These are phyloP conservation scores for Lophotriccus pileatus DNA, from an alignment of 2,797 vertebrate species.

Conservation along the genomic window DNA sequence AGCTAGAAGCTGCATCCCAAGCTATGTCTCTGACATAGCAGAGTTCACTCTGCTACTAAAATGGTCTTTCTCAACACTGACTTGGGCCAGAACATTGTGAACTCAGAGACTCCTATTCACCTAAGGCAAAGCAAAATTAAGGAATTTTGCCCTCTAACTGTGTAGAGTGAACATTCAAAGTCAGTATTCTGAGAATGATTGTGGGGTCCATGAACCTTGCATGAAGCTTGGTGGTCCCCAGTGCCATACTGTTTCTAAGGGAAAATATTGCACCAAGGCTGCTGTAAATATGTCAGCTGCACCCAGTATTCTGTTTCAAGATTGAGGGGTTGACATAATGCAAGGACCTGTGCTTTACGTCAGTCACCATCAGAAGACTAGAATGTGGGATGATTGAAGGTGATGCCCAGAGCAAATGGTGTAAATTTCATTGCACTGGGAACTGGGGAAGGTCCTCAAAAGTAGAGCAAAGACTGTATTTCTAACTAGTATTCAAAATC, in stretches of 20 bases:
- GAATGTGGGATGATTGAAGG: background rate
- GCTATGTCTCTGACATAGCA: background rate
- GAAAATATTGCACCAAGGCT: background rate
- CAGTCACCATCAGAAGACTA: background rate
- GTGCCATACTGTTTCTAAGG: background rate
- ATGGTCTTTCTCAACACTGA: background rate
- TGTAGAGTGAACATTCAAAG: background rate
- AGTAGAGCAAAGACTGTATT: background rate
- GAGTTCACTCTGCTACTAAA: background rate
- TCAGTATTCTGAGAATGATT: background rate
- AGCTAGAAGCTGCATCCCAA: background rate
- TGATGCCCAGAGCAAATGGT: background rate
- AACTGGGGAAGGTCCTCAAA: background rate
- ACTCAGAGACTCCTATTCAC: background rate
- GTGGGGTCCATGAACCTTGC: background rate
- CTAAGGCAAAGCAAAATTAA: background rate
- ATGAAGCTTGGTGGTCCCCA: rapidly evolving
- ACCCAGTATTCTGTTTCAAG: background rate
- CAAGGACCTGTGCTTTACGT: rapidly evolving
- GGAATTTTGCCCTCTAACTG: background rate
- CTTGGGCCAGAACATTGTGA: background rate
- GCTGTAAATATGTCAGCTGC: background rate
- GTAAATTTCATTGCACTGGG: background rate
- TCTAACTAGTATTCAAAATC: background rate
- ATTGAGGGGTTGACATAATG: background rate